Conservation (phyloP, 2,797 vertebrate species). For the Emydoidea blandingii region DNA sequence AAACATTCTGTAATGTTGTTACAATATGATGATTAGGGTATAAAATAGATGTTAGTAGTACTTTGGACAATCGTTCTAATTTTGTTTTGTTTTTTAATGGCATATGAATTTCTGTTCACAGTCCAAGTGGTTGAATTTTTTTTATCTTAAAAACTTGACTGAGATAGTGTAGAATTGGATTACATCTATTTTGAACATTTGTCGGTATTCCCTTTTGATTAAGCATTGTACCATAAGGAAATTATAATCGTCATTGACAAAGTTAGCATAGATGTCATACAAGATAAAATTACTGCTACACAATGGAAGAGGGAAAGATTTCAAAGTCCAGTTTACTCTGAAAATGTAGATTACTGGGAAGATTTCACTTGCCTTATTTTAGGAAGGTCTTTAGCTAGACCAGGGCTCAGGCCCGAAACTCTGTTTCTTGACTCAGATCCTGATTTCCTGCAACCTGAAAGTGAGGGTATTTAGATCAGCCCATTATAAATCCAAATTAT, state of each 20-base stretch:
- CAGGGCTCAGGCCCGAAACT: neutral
- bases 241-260: constrained; percentile 56
- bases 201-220: constrained; percentile 73
- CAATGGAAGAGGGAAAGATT: neutral
- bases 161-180: constrained; percentile 72
- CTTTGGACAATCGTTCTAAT: constrained; percentile 1
- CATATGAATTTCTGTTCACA: constrained; percentile 64
- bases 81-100: constrained; percentile 20
- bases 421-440: neutral
- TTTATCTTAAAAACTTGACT: constrained; percentile 62
- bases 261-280: constrained; percentile 9
- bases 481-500: neutral
- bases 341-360: neutral
- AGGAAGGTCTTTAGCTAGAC: neutral
- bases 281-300: neutral
- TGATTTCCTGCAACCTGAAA: neutral
- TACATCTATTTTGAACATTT: constrained; percentile 69
- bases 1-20: neutral
- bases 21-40: neutral
- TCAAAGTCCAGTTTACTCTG: neutral
- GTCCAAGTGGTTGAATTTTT: constrained; percentile 44
- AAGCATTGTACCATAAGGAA: constrained; percentile 66
- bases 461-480: neutral
- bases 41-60: neutral
- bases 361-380: too few species aligned